Percentiles rank a stretch among this genome's conserved stretches.
Conservation (phyloP, 2,797 vertebrate genomes). For the Columba guinea region DNA sequence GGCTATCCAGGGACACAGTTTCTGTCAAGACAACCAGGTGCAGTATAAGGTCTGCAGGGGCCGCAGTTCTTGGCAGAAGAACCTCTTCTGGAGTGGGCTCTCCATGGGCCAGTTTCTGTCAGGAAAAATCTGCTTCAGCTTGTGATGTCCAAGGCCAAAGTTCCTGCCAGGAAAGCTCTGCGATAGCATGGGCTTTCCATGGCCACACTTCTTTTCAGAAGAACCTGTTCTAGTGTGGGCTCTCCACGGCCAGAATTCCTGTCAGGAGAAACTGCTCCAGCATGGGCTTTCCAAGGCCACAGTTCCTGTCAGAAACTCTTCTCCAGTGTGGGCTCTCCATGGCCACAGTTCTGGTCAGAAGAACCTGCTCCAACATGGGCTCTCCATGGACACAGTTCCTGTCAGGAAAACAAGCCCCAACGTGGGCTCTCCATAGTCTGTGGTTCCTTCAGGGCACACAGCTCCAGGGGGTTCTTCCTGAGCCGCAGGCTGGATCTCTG, state of each 20-base stretch:
- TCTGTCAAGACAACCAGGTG: no score
- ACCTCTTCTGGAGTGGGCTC: not conserved
- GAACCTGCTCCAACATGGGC: not conserved
- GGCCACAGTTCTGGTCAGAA: not conserved
- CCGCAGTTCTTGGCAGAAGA: not conserved
- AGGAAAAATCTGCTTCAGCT: not conserved
- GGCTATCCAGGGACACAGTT: not conserved
- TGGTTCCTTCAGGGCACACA: not conserved
- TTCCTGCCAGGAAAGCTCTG: not conserved
- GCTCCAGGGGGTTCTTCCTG: not conserved
- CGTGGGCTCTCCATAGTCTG: not conserved
- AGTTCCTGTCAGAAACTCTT: not conserved
- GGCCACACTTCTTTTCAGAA: not conserved
- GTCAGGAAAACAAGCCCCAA: not conserved
- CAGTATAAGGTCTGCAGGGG: not conserved
- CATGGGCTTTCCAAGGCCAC: not conserved
- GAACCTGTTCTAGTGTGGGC: no score
- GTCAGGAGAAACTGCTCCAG: not conserved
- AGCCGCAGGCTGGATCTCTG: not conserved
- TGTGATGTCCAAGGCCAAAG: no score
- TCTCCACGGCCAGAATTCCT: not conserved
- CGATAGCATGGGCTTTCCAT: rapidly evolving
- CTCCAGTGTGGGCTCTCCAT: no score
- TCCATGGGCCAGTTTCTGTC: not conserved
- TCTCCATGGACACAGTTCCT: not conserved